A percentile compares a stretch with the other conserved stretches of the same genome.
These are phyloP conservation scores for Cladopsammia gracilis DNA, from an alignment of 64 coral and sea anemone genomes.

Conservation along the genomic window DNA sequence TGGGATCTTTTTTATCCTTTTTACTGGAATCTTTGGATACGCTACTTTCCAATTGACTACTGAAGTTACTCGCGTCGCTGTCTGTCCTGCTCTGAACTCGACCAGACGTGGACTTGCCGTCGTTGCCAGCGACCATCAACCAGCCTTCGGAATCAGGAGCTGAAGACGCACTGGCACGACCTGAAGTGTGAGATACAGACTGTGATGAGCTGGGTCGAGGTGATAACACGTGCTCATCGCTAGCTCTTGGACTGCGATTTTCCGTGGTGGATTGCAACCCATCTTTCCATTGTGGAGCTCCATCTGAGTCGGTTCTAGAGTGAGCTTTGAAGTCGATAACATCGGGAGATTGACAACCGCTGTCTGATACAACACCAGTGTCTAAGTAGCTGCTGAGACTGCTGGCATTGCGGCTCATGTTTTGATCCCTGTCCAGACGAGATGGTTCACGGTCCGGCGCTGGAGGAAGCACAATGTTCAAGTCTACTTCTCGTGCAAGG, in stretches of 20 bases:
- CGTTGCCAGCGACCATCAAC: constrained; percentile 47
- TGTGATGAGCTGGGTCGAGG: constrained; percentile 18
- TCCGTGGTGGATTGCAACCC: neutral
- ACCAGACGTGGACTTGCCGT: constrained; percentile 10
- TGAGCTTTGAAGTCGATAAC: constrained; percentile 6
- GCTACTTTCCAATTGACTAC: constrained; percentile 66
- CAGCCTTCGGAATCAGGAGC: constrained; percentile 71
- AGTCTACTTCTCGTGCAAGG: constrained; percentile 70
- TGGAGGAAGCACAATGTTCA: constrained; percentile 87
- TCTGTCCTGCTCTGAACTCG: constrained; percentile 48
- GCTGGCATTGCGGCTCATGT: constrained; percentile 62
- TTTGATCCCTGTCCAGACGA: neutral
- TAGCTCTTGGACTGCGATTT: constrained; percentile 18
- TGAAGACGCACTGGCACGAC: constrained; percentile 57
- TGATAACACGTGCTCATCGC: constrained; percentile 36
- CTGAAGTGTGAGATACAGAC: constrained; percentile 15
- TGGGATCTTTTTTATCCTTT: constrained; percentile 4
- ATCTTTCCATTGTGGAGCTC: neutral
- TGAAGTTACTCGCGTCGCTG: constrained; percentile 76
- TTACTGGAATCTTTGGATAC: constrained; percentile 48
- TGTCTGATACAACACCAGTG: constrained; percentile 78
- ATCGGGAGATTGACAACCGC: constrained; percentile 47
- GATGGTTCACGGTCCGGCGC: constrained; percentile 55
- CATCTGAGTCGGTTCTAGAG: constrained; percentile 13
- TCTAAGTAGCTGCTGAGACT: constrained; percentile 84